phyloP scores from a whole-genome alignment of 2,797 vertebrate genomes.

The Garrulus glandarius region DNA sequence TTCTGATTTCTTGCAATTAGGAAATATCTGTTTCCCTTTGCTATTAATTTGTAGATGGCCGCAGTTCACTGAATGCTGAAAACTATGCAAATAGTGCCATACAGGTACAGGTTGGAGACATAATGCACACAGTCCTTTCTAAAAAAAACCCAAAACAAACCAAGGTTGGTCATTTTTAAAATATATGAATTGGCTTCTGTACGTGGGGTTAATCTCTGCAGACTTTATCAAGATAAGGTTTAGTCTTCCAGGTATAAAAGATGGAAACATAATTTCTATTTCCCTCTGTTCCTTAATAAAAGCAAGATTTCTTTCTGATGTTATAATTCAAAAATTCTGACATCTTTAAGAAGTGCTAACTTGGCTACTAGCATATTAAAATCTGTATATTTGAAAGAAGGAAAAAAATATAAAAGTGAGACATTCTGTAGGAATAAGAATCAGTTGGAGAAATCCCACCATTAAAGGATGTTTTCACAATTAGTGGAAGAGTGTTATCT shows the following conservation, averaged over 20 bases:
- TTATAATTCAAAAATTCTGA: neutral
- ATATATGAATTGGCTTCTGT: neutral
- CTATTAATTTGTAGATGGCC: neutral
- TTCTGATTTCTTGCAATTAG: neutral
- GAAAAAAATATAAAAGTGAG: neutral
- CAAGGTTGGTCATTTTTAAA: neutral
- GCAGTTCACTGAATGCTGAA: neutral
- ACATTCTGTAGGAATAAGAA: neutral
- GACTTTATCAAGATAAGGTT: neutral
- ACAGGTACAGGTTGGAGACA: neutral
- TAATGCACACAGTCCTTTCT: neutral
- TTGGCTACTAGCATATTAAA: neutral
- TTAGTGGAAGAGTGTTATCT: neutral
- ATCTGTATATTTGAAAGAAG: neutral
- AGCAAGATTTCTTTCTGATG: neutral
- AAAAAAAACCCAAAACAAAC: neutral
- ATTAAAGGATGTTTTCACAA: neutral
- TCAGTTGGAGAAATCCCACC: neutral
- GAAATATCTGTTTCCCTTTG: neutral
- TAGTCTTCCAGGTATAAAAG: neutral
- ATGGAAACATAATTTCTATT: neutral
- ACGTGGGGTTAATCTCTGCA: neutral
- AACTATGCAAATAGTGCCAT: neutral
- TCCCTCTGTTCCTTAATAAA: neutral
- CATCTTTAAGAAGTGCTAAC: neutral